These are phyloP conservation scores for Callosobruchus maculatus DNA, from an alignment of 2,888 invertebrate species.

Conservation along the genomic window DNA sequence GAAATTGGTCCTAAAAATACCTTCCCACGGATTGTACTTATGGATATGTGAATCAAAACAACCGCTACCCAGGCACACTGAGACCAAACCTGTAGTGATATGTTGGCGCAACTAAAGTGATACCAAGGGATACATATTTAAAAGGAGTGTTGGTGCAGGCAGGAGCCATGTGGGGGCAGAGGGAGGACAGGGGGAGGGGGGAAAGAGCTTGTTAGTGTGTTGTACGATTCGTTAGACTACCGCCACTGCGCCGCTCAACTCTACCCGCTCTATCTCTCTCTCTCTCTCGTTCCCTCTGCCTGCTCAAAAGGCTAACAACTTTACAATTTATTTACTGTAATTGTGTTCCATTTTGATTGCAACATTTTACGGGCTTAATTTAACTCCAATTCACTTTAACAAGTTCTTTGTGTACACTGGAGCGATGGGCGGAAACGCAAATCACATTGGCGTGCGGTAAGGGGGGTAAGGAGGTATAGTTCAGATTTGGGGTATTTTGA, in stretches of 20 bases:
- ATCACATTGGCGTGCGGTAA: not conserved
- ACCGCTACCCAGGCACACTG: not conserved
- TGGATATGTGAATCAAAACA: too few relatives aligned
- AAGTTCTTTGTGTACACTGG: conserved; percentile 11
- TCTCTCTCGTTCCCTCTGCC: too few relatives aligned
- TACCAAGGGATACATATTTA: not conserved
- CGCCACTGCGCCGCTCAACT: conserved; percentile 28
- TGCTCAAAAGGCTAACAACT: conserved; percentile 30
- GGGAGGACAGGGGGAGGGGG: not conserved
- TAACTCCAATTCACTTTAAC: conserved; percentile 26
- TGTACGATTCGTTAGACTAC: conserved; percentile 38
- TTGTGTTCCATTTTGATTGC: conserved; percentile 37
- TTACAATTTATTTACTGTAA: conserved; percentile 38
- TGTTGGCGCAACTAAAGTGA: not conserved
- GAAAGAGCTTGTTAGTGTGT: conserved; percentile 36
- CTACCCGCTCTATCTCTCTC: not conserved
- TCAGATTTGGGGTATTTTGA: too few relatives aligned
- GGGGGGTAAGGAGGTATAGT: not conserved
- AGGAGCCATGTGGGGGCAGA: too few relatives aligned
- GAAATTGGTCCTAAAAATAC: too few relatives aligned
- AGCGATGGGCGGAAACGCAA: not conserved
- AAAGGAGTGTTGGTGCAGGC: not conserved
- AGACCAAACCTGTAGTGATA: not conserved
- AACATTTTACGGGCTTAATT: conserved; percentile 34
- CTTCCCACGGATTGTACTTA: too few relatives aligned